phyloP scores from a whole-genome alignment of 2,797 vertebrate genomes.

The Coranthus polyacanthus region DNA sequence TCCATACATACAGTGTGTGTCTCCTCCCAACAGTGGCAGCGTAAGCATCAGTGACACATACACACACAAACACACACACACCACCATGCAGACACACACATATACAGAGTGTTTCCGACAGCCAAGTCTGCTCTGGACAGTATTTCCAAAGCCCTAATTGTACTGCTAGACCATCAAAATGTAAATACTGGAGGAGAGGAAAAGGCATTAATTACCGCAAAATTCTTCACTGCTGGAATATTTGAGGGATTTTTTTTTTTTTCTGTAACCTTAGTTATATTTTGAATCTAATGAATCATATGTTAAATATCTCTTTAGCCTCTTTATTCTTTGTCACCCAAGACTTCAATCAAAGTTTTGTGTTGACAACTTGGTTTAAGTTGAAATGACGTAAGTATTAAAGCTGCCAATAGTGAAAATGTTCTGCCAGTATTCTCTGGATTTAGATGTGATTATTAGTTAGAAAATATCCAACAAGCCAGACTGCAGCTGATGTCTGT shows the following conservation, averaged over 20 bases:
- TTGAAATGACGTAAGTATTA: no score
- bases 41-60: no score
- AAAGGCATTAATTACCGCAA: slow-evolving; percentile 30
- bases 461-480: no score
- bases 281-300: background rate
- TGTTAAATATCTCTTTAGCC: background rate
- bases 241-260: background rate
- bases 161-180: slow-evolving; percentile 38
- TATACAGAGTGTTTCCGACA: slow-evolving; percentile 15
- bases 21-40: no score
- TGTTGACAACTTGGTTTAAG: no score
- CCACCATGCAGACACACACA: slow-evolving; percentile 20
- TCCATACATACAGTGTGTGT: no score
- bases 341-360: no score
- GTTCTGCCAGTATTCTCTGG: no score
- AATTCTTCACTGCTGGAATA: slow-evolving; percentile 1
- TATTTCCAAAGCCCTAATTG: slow-evolving; percentile 40
- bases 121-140: slow-evolving; percentile 33
- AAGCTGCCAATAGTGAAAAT: no score
- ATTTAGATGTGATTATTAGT: no score
- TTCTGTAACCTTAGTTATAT: background rate
- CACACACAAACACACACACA: background rate
- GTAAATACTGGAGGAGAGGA: slow-evolving; percentile 21
- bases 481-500: no score
- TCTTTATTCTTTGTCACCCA: no score